These are phyloP conservation scores for Calonectris borealis DNA, from an alignment of 2,113 vertebrate genomes.

Conservation along the genomic window DNA sequence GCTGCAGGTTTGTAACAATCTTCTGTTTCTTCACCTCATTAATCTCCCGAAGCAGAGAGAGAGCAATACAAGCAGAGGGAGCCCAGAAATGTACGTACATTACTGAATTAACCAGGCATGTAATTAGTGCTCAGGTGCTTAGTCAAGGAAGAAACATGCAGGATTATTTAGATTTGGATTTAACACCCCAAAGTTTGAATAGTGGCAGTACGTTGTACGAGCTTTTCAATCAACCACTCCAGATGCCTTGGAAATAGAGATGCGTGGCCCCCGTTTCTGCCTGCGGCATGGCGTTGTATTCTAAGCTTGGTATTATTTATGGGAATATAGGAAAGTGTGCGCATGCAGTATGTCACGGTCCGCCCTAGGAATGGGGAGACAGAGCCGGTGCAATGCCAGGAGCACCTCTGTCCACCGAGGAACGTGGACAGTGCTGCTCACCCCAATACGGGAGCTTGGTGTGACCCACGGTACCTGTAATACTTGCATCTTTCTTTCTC, in stretches of 20 bases:
- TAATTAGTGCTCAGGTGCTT: slow-evolving; percentile 80
- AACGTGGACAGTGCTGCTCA: not conserved
- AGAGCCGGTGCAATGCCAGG: not conserved
- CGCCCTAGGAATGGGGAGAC: not conserved
- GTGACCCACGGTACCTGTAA: rapidly evolving
- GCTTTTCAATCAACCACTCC: not conserved
- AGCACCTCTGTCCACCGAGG: rapidly evolving
- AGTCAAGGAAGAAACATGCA: slow-evolving; percentile 54
- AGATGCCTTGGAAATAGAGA: not conserved
- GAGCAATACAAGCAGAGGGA: slow-evolving; percentile 58
- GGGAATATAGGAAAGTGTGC: not conserved
- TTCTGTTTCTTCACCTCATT: slow-evolving; percentile 74
- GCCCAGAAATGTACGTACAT: slow-evolving; percentile 63
- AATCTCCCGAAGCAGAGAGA: slow-evolving; percentile 70
- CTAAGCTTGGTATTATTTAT: not conserved
- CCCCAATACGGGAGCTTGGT: rapidly evolving
- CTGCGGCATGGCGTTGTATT: not conserved
- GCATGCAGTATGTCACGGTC: not conserved
- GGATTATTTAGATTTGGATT: slow-evolving; percentile 71
- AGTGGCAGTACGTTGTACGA: not conserved
- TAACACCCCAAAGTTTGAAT: slow-evolving; percentile 61
- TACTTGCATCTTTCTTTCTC: not conserved
- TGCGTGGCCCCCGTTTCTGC: not conserved
- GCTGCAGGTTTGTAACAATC: slow-evolving; percentile 69
- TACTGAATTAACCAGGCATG: slow-evolving; percentile 81